A percentile compares a stretch with the other conserved stretches of the same genome.
Conservation (phyloP, 2,888 invertebrate genomes). For the Agapostemon virescens region DNA sequence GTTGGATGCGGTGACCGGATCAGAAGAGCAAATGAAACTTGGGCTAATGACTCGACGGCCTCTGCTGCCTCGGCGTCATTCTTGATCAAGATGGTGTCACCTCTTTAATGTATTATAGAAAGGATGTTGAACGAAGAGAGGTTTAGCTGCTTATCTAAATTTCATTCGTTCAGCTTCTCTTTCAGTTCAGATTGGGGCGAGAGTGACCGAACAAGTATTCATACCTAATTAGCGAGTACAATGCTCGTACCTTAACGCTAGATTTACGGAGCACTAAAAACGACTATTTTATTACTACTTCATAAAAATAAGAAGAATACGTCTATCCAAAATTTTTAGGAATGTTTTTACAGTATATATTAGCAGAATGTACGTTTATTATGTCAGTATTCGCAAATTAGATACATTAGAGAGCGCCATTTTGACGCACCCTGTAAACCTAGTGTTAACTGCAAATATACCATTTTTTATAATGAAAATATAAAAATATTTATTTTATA, state of each 20-base stretch:
- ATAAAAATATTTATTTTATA: too few species aligned
- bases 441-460: too few species aligned
- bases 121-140: not conserved
- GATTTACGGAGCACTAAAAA: too few species aligned
- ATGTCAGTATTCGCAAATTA: too few species aligned
- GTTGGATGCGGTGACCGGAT: conserved; percentile 2
- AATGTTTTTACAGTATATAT: too few species aligned
- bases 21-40: not conserved
- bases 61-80: not conserved
- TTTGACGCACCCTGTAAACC: too few species aligned
- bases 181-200: not conserved
- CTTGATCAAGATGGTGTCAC: not conserved
- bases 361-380: too few species aligned
- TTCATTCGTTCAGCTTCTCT: not conserved
- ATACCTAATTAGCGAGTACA: not conserved
- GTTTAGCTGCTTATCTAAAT: not conserved
- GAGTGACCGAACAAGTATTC: not conserved
- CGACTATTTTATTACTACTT: too few species aligned
- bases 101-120: not conserved
- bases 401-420: too few species aligned
- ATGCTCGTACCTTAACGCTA: not conserved
- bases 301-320: too few species aligned
- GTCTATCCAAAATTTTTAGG: too few species aligned
- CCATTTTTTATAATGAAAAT: too few species aligned
- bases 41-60: not conserved